These are phyloP conservation scores for Malurus splendens DNA, from an alignment of 2,797 vertebrate species.

Conservation along the genomic window DNA sequence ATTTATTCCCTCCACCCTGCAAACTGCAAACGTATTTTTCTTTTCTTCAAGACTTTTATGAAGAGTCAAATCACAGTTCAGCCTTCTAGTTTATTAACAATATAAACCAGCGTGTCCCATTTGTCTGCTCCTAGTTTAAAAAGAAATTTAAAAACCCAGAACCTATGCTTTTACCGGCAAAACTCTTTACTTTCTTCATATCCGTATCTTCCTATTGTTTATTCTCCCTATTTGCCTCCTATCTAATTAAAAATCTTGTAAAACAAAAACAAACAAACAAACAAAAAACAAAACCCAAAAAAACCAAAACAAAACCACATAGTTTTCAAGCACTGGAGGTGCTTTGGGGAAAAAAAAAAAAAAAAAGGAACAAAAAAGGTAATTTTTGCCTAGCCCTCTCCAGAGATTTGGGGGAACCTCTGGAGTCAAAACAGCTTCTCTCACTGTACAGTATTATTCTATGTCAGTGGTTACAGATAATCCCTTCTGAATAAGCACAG, in stretches of 20 bases:
- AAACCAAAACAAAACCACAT: not conserved
- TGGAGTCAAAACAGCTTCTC: not conserved
- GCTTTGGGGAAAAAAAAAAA: not conserved
- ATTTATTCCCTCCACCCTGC: not conserved
- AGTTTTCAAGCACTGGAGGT: not conserved
- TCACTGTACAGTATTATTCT: not conserved
- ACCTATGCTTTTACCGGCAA: not conserved
- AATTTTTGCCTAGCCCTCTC: not conserved
- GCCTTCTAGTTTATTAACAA: not conserved
- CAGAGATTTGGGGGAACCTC: not conserved
- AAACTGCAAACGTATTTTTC: not conserved
- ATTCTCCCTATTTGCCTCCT: not conserved
- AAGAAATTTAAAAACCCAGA: not conserved
- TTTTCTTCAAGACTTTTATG: not conserved
- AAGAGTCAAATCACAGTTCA: not conserved
- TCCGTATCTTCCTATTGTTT: not conserved
- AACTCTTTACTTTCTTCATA: not conserved
- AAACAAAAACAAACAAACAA: not conserved
- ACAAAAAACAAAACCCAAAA: too few relatives aligned
- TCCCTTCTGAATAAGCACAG: not conserved
- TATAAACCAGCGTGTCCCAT: not conserved
- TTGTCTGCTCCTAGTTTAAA: not conserved
- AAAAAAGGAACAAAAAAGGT: not conserved
- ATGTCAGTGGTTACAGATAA: constrained; percentile 13
- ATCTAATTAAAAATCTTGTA: not conserved